phyloP scores from a whole-genome alignment of 2,888 invertebrate genomes.

The Nomada flava region DNA sequence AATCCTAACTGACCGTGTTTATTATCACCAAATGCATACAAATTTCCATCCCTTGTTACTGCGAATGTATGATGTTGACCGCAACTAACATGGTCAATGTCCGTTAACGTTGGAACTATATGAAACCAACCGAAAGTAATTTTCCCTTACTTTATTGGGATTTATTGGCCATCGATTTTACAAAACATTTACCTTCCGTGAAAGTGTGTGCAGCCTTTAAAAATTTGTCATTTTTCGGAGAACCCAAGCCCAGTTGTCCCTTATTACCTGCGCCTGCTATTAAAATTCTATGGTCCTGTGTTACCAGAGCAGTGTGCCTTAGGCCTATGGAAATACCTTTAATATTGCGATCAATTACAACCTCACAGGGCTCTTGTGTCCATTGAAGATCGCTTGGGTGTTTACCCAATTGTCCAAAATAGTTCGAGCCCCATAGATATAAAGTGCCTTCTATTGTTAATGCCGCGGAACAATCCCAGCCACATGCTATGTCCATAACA shows the following conservation, averaged over 20 bases:
- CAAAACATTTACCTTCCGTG: conserved; percentile 53
- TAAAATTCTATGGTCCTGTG: conserved; percentile 87
- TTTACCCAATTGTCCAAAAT: conserved; percentile 90
- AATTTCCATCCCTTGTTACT: conserved; percentile 85
- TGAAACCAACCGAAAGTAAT: background rate
- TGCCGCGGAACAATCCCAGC: conserved; percentile 94
- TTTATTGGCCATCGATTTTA: background rate
- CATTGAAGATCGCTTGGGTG: conserved; percentile 56
- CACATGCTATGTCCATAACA: conserved; percentile 89
- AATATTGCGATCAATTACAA: conserved; percentile 85
- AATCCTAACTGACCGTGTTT: conserved; percentile 92
- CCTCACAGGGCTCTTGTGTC: conserved; percentile 79
- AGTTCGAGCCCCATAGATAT: conserved; percentile 94
- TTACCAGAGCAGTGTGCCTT: conserved; percentile 88
- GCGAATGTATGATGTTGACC: conserved; percentile 93
- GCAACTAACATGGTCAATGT: conserved; percentile 89
- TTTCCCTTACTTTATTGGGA: background rate
- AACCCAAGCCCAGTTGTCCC: conserved; percentile 88
- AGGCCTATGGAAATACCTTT: conserved; percentile 88
- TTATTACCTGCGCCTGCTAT: conserved; percentile 88
- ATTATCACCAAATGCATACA: conserved; percentile 93
- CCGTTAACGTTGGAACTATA: conserved; percentile 85
- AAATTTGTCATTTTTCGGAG: background rate
- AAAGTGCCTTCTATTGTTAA: conserved; percentile 89
- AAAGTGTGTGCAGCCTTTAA: conserved; percentile 26